Conservation (phyloP, 1,140 invertebrate genomes). For the Drosophila ohnishii region DNA sequence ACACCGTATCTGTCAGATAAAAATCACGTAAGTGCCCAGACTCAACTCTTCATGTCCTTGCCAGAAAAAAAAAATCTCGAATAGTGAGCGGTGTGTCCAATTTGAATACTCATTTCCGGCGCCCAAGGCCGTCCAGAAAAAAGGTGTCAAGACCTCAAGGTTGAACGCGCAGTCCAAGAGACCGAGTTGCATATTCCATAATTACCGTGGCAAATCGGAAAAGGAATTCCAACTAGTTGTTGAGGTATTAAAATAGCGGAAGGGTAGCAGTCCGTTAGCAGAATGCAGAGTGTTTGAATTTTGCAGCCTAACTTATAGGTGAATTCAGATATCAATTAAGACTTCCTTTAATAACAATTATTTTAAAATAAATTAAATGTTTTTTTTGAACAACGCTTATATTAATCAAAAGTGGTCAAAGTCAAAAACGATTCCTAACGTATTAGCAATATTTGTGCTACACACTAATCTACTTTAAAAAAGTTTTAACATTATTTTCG, state of each 20-base stretch:
- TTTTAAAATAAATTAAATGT: too few relatives aligned
- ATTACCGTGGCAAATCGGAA: slow-evolving; percentile 33
- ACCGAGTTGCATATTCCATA: slow-evolving; percentile 20
- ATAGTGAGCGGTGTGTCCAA: slow-evolving; percentile 43
- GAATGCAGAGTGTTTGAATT: background rate
- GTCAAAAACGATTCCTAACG: too few relatives aligned
- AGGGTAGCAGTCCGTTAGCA: background rate
- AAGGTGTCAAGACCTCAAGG: slow-evolving; percentile 67
- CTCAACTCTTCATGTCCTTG: background rate
- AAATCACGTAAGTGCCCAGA: slow-evolving; percentile 41
- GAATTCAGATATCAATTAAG: too few relatives aligned
- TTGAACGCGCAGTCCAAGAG: slow-evolving; percentile 20
- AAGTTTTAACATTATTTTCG: background rate
- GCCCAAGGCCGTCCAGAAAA: slow-evolving; percentile 19
- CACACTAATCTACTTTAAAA: background rate
- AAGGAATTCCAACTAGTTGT: background rate
- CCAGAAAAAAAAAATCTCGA: background rate
- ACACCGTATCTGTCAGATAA: slow-evolving; percentile 25
- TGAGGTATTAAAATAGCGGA: background rate
- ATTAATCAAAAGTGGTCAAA: too few relatives aligned
- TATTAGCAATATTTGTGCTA: background rate
- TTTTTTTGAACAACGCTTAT: too few relatives aligned
- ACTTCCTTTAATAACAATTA: too few relatives aligned
- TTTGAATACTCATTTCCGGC: slow-evolving; percentile 29
- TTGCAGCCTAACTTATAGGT: too few relatives aligned